Base-by-base conservation (phyloP, 2,888 invertebrate genomes). In the Dinocampus coccinellae region DNA sequence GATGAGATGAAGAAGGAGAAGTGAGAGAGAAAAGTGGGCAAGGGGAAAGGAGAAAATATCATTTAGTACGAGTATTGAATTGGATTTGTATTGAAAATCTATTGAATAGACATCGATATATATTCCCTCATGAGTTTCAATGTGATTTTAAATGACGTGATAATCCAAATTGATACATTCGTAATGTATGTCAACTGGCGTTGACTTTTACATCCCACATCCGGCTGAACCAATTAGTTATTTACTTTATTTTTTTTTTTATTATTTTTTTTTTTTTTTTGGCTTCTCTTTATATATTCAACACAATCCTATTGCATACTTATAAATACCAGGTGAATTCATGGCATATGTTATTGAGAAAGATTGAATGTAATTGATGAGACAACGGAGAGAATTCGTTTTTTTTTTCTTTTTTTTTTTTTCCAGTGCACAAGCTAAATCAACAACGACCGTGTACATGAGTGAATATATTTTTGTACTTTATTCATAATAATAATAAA, bases 231-330 rank as follows among this genome's bases (percentile, higher is more conserved):
- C 24, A 55, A 55, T 55, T 26, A 55, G 24, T 22, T 52, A 34
- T 47, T 16, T 24, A 6, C 1, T 16, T 16, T 47, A 16, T 47
- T 6, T 16, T 20, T 16, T 47, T n/a, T 39, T 7, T n/a, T 47
- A 4, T n/a, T 16, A 47, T 16, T 47, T 16, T n/a, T 52, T 13
- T 34, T n/a, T 6, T 53, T n/a, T 20, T 26, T 3, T 29, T 4
- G 7, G 3, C 22, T 36, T n/a, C 10, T 70, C 63, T 73, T 77
- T 77, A 75, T 75, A 60, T 70, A 72, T 74, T 66, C 69, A 75
- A 73, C 3, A 39, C 3, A 2, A 39, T n/a, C 16, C 47, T 47
- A 9, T n/a, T 47, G 47, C 47, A 47, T 47, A 47, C 47, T 16
- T 47, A 36, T 39, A n/a, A 42, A 64, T 47, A 64, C 75, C 76